phyloP scores from a whole-genome alignment of 1,140 invertebrate genomes.

The Achroia grisella region DNA sequence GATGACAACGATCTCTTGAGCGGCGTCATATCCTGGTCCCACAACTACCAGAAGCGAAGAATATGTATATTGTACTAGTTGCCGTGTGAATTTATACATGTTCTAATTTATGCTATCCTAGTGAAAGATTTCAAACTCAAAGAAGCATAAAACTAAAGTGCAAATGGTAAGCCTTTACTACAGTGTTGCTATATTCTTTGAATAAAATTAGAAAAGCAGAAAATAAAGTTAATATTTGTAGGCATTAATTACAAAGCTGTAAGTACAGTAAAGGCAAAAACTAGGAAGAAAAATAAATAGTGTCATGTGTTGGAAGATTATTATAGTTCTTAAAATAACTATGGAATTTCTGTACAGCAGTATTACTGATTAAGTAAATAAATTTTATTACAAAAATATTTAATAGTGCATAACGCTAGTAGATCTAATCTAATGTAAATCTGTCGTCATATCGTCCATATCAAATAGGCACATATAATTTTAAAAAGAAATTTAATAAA shows the following conservation, averaged over 20 bases:
- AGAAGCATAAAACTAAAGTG: slow-evolving; percentile 9
- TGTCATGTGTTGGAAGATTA: too few species aligned
- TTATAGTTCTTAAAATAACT: too few species aligned
- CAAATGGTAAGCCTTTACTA: slow-evolving; percentile 15
- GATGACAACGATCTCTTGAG: slow-evolving; percentile 84
- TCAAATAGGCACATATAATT: too few species aligned
- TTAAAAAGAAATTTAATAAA: too few species aligned
- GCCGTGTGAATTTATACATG: slow-evolving; percentile 18
- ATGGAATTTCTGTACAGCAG: too few species aligned
- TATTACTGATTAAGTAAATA: too few species aligned
- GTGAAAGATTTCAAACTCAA: slow-evolving; percentile 1
- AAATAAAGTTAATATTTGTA: not conserved
- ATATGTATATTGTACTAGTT: slow-evolving; percentile 12
- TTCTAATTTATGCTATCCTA: slow-evolving; percentile 19
- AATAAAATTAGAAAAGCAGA: not conserved
- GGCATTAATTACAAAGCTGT: not conserved
- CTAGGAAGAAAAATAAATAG: too few species aligned
- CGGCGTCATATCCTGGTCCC: slow-evolving; percentile 90
- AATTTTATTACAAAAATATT: too few species aligned
- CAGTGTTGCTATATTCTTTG: slow-evolving; percentile 7
- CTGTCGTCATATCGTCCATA: too few species aligned
- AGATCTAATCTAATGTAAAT: too few species aligned
- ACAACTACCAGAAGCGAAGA: slow-evolving; percentile 76
- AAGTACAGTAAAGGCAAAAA: too few species aligned
- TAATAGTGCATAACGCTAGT: too few species aligned